A percentile compares a stretch with the other conserved stretches of the same genome.
These are phyloP conservation scores for Arctopsyche grandis DNA, from an alignment of 1,140 invertebrate species.

Conservation along the genomic window DNA sequence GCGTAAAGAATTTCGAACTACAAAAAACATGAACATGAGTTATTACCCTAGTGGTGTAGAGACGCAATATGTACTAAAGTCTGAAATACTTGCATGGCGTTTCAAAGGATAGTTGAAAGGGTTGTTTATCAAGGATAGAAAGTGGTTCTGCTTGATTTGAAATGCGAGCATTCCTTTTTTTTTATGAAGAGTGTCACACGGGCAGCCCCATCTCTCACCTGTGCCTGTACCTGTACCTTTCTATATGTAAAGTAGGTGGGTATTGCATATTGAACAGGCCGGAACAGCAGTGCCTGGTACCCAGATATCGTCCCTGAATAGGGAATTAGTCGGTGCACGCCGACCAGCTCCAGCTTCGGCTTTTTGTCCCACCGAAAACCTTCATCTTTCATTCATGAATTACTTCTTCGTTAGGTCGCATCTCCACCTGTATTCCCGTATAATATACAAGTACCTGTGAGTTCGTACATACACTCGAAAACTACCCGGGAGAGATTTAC, in stretches of 20 bases:
- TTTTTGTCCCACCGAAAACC: constrained; percentile 6
- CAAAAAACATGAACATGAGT: too few relatives aligned
- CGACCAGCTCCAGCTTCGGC: too few relatives aligned
- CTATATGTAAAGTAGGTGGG: constrained; percentile 36
- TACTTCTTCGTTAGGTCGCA: constrained; percentile 9
- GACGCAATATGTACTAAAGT: too few relatives aligned
- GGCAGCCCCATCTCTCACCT: not conserved
- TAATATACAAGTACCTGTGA: too few relatives aligned
- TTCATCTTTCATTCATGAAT: constrained; percentile 51
- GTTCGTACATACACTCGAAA: too few relatives aligned
- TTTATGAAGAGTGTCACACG: constrained; percentile 1
- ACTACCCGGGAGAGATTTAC: too few relatives aligned
- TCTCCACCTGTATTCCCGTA: not conserved
- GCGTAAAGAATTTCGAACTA: too few relatives aligned
- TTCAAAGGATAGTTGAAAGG: too few relatives aligned
- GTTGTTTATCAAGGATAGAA: too few relatives aligned
- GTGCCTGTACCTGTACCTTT: constrained; percentile 32
- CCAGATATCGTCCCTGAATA: constrained; percentile 45
- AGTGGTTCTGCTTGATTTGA: too few relatives aligned
- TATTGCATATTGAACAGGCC: constrained; percentile 39
- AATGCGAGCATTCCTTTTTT: not conserved
- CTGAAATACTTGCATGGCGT: too few relatives aligned
- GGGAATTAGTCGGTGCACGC: constrained; percentile 39
- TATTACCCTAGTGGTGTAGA: too few relatives aligned
- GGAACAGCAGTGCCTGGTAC: not conserved